Percentiles rank a stretch among this genome's conserved stretches.
These are phyloP conservation scores for Lamellibrachia satsuma DNA, from an alignment of 2,888 invertebrate species.

Conservation along the genomic window DNA sequence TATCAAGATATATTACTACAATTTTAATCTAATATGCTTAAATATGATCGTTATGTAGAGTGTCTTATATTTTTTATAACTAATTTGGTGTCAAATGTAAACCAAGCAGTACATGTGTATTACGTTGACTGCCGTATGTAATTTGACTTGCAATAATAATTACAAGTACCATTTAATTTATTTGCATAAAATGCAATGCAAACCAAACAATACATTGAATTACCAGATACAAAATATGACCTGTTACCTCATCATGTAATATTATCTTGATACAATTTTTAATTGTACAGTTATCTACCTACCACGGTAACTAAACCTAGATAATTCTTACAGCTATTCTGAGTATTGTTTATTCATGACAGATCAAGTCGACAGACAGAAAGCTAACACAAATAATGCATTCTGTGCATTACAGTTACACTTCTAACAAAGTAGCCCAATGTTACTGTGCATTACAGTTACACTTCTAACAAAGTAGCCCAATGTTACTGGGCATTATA, in stretches of 20 bases:
- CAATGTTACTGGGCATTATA: no score
- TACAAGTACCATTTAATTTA: not conserved
- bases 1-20: no score
- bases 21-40: no score
- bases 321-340: not conserved
- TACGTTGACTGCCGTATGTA: not conserved
- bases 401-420: not conserved
- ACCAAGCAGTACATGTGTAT: not conserved
- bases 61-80: no score
- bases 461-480: not conserved
- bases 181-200: not conserved
- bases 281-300: not conserved
- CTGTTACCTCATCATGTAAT: not conserved
- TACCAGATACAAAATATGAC: not conserved
- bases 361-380: not conserved
- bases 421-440: not conserved
- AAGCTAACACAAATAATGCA: not conserved
- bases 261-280: not conserved
- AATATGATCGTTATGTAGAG: no score
- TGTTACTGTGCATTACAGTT: not conserved
- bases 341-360: not conserved
- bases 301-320: not conserved
- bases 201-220: not conserved
- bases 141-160: no score
- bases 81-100: not conserved